Evolutionary conservation across 2,888 invertebrate genomes (phyloP).

Genomic region (Helleia helle): DNA sequence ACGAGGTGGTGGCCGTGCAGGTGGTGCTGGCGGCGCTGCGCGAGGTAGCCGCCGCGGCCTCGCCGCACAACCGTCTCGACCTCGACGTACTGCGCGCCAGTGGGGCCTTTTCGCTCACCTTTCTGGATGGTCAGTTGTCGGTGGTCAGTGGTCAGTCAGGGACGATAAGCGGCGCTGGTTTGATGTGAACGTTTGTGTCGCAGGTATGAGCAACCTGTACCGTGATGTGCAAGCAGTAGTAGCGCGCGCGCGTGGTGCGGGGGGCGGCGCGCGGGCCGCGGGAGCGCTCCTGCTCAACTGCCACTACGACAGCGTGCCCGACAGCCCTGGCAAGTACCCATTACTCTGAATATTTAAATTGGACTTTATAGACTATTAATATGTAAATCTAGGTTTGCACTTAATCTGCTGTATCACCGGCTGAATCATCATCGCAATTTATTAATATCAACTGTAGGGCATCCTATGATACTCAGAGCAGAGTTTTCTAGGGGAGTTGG

Average conservation of each 20-base stretch:
- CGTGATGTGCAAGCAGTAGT: constrained; percentile 87
- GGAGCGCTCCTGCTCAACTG: constrained; percentile 87
- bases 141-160: background rate
- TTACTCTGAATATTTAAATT: too few relatives aligned
- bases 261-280: constrained; percentile 16
- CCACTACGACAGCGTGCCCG: constrained; percentile 92
- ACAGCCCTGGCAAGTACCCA: constrained; percentile 84
- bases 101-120: constrained; percentile 84
- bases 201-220: constrained; percentile 86
- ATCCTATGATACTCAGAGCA: too few relatives aligned
- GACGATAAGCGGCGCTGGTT: background rate
- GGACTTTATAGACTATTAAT: too few relatives aligned
- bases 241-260: constrained; percentile 68
- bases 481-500: too few relatives aligned
- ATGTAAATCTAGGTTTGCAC: too few relatives aligned
- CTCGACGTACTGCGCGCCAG: constrained; percentile 79
- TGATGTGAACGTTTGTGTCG: constrained; percentile 8
- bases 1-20: constrained; percentile 81
- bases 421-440: too few relatives aligned
- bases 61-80: constrained; percentile 72
- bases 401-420: too few relatives aligned
- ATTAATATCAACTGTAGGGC: too few relatives aligned
- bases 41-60: constrained; percentile 60
- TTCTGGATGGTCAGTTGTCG: constrained; percentile 73
- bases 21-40: constrained; percentile 72